Evolutionary conservation across 2,888 invertebrate species (phyloP).

Genomic region (Cataglyphis albicans): DNA sequence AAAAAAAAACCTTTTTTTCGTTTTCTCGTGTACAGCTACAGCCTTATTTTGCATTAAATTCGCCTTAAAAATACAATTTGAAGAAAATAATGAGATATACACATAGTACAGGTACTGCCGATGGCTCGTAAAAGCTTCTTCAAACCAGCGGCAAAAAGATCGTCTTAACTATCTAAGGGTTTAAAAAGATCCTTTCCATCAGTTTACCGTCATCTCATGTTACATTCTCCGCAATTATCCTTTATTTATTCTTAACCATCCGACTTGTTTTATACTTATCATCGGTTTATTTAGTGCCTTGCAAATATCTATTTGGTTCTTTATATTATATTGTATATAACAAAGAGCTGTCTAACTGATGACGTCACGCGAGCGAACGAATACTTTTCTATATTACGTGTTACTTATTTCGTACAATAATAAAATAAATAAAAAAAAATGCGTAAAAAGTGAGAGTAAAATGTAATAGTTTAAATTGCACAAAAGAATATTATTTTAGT

Average conservation of each 20-base stretch:
- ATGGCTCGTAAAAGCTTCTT: slow-evolving; percentile 69
- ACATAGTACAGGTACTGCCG: slow-evolving; percentile 81
- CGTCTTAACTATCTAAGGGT: slow-evolving; percentile 74
- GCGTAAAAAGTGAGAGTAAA: neutral
- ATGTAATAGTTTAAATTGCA: neutral
- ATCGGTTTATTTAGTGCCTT: slow-evolving; percentile 78
- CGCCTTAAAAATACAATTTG: slow-evolving; percentile 78
- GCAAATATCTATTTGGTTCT: slow-evolving; percentile 78
- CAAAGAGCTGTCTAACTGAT: slow-evolving; percentile 31
- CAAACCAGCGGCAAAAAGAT: slow-evolving; percentile 76
- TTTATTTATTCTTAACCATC: slow-evolving; percentile 66
- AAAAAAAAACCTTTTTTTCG: slow-evolving; percentile 45
- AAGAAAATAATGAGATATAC: slow-evolving; percentile 79
- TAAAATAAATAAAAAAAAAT: neutral
- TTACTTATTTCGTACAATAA: neutral
- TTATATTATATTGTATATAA: slow-evolving; percentile 65
- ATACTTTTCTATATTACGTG: neutral
- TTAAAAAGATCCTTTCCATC: slow-evolving; percentile 70
- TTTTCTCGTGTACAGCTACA: slow-evolving; percentile 50
- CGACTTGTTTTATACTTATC: slow-evolving; percentile 78
- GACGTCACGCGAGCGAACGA: slow-evolving; percentile 12
- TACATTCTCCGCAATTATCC: slow-evolving; percentile 59
- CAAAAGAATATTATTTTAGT: neutral
- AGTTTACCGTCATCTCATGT: slow-evolving; percentile 57
- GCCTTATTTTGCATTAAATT: slow-evolving; percentile 62